Evolutionary conservation across 2,888 invertebrate genomes (phyloP).

Genomic region (Pammene aurita): DNA sequence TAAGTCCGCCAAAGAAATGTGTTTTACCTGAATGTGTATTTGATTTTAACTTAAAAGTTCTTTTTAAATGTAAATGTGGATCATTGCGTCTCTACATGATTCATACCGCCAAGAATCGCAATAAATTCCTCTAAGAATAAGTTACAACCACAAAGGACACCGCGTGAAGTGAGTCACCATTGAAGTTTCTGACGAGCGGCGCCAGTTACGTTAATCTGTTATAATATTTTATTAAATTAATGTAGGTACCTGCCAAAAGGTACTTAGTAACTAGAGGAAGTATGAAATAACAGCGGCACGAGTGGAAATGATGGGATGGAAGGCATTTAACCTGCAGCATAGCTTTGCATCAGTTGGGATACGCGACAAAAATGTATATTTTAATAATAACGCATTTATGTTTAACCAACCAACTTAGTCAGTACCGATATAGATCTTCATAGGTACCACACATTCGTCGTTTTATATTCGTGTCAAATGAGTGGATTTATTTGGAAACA

Average conservation of each 20-base stretch:
- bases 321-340: no score
- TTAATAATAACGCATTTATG: no score
- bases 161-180: slow-evolving; percentile 21
- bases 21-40: not conserved
- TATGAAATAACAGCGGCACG: no score
- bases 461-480: not conserved
- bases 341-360: no score
- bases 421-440: not conserved
- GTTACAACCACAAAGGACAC: slow-evolving; percentile 19
- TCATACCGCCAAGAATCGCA: slow-evolving; percentile 7
- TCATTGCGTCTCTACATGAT: slow-evolving; percentile 5
- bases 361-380: no score
- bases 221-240: not conserved
- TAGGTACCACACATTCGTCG: not conserved
- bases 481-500: not conserved
- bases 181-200: slow-evolving; percentile 15
- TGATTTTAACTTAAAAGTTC: not conserved
- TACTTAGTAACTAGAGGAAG: not conserved
- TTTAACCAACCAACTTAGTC: no score
- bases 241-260: not conserved
- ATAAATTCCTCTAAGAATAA: slow-evolving; percentile 26
- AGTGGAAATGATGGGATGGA: no score
- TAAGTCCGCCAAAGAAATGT: no score
- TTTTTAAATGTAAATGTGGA: not conserved
- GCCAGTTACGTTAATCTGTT: not conserved